Base-by-base conservation (phyloP, 1,140 invertebrate species). In the Micrasema longulum region DNA sequence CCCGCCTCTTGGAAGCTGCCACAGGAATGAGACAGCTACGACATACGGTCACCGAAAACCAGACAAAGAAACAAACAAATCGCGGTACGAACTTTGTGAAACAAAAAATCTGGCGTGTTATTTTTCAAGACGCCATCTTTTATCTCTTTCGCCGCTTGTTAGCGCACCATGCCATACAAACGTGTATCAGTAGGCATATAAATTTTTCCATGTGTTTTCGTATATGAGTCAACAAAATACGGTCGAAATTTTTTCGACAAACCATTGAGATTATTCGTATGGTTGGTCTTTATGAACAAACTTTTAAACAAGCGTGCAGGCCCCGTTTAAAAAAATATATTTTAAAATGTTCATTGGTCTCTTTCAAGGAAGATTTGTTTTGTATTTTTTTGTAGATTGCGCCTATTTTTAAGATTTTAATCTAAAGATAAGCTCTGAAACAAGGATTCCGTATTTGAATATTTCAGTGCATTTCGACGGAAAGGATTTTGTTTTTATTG, bases 61-160 rank as follows among this genome's bases (percentile, higher is more conserved):
- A 65, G 9, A 45, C 47, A 45, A 65, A 14, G 12, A 48, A 10
- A 11, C 1, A 6, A 50, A 65, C 43, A 65, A 16, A 31, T 65
- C 18, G n/a, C 23, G 26, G 38, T 45, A 31, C 60, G 38, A 47
- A 36, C 9, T 57, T 43, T 47, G 43, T 36, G 23, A n/a, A 12
- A 20, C 31, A 38, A 52, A 31, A n/a, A 63, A 18, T 41, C 16
- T 38, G n/a, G 48, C 1, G 4, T 63, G 68, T 45, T 18, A 26
- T 63, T 38, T 47, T 52, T n/a, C 31, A 23, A 57, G 72, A 69
- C 53, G 62, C 18, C 52, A 41, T 67, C 45, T 50, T 57, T 35
- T 52, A 23, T 73, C 65, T 68, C 65, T 18, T 22, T 73, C 64
- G 66, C 67, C 60, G 55, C 66, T 74, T 69, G 72, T 71, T 71